Conservation (phyloP, 2,113 vertebrate genomes). For the Elgaria multicarinata region DNA sequence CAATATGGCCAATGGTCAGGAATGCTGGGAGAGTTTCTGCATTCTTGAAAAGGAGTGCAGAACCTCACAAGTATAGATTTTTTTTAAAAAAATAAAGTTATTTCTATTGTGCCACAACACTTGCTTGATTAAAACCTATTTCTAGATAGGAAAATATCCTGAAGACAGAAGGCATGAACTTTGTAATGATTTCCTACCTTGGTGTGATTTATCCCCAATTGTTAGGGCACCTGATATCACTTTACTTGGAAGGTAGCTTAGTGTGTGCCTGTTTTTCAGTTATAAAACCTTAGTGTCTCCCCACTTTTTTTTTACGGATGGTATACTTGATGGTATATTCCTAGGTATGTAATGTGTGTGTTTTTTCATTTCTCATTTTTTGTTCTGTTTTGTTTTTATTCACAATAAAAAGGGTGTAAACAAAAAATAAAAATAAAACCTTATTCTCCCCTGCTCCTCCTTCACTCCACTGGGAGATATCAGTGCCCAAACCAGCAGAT, state of each 20-base stretch:
- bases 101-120: background rate
- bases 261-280: background rate
- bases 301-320: too few relatives aligned
- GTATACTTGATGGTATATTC: too few relatives aligned
- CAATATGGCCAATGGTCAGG: background rate
- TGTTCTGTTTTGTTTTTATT: too few relatives aligned
- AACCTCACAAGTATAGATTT: background rate
- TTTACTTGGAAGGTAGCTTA: background rate
- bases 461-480: background rate
- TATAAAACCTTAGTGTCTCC: background rate
- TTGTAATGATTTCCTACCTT: background rate
- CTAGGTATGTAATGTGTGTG: too few relatives aligned
- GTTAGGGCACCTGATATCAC: background rate
- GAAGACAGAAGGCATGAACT: background rate
- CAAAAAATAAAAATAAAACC: too few relatives aligned
- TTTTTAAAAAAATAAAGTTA: background rate
- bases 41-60: background rate
- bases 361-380: too few relatives aligned
- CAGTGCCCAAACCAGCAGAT: background rate
- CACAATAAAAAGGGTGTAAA: too few relatives aligned
- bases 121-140: background rate
- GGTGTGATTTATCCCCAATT: background rate
- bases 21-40: too few relatives aligned
- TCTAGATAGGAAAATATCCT: background rate
- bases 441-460: background rate